Base-by-base conservation (phyloP, 2,113 vertebrate genomes). In the Nerophis ophidion region DNA sequence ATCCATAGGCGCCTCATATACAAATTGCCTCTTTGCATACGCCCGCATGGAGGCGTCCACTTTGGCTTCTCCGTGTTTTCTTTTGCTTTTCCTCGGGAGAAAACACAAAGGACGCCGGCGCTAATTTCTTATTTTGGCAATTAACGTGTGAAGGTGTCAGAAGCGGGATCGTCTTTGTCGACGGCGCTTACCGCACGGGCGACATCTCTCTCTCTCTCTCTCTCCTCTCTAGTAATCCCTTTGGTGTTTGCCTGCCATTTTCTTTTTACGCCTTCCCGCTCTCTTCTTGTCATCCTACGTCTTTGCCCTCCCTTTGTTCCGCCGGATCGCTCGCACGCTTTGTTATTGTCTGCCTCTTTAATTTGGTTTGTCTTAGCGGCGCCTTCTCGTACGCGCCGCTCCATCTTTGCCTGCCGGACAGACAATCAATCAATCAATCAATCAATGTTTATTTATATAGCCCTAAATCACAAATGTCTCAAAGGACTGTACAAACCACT, bases 351-450 rank as follows among this genome's bases (percentile, higher is more conserved):
- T 84, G 77, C 12, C 38, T 16, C 7, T 72, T 83, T 82, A 82
- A 87, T 90, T 87, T 81, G 92, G 78, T 91, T 91, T 91, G 81
- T 91, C 91, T 91, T 87, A 81, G 85, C 76, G 82, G 80, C 75
- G 89, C 71, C 71, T 68, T 74, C 69, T 79, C 33, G 1, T 53
- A 14, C 14, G 56, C 72, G 73, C 79, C 66, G 33, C 73, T 80
- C 59, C 60, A 72, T 84, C 78, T 82, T 77, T 7, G 59, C 57
- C 79, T 77, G 78, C 78, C 84, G 81, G 80, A 88, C 82, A 74
- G 88, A 91, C 86, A 91, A n/a, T n/a, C n/a, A n/a, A n/a, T n/a
- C n/a, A n/a, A n/a, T n/a, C n/a, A n/a, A n/a, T n/a, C n/a, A n/a
- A n/a, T n/a, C n/a, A n/a, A n/a, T n/a, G n/a, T n/a, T n/a, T n/a